Base-by-base conservation (phyloP, 2,888 invertebrate species). In the Minunthozetes semirufus region DNA sequence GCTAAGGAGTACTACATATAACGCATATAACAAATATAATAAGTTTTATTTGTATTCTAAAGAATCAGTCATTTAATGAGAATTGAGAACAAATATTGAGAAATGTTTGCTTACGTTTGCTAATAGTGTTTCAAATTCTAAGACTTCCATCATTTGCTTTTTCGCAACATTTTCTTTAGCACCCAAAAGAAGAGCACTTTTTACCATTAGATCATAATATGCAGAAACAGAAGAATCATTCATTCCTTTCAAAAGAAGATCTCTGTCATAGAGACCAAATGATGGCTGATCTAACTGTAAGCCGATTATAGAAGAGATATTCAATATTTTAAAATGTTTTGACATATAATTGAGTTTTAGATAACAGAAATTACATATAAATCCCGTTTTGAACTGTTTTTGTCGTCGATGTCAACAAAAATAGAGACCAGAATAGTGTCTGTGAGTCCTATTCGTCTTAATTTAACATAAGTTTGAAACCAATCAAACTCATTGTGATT, bases 51-150 rank as follows among this genome's bases (percentile, higher is more conserved):
- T n/a, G n/a, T n/a, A n/a, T n/a, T n/a, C n/a, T n/a, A n/a, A n/a
- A n/a, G n/a, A n/a, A n/a, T n/a, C n/a, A n/a, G n/a, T n/a, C n/a
- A n/a, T n/a, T n/a, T n/a, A n/a, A n/a, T n/a, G n/a, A n/a, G n/a
- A n/a, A n/a, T n/a, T n/a, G n/a, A n/a, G n/a, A n/a, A n/a, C n/a
- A n/a, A n/a, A n/a, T n/a, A n/a, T n/a, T n/a, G n/a, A n/a, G n/a
- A n/a, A n/a, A n/a, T n/a, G n/a, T n/a, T 1, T 25, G 22, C 5
- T 56, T 22, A 96, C 95, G 82, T 95, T 94, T 48, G 96, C 95
- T 74, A 97, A 86, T 79, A 88, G 86, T 78, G 92, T 93, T 86
- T 97, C 96, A 81, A 97, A 95, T 77, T 89, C 86, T 25, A 97
- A 84, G 0, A 94, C 91, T 72, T 53, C 46, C 2, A 19, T 19